Base-by-base conservation (phyloP, 2,113 vertebrate genomes). In the western clawed frog (Xenopus tropicalis) region DNA sequence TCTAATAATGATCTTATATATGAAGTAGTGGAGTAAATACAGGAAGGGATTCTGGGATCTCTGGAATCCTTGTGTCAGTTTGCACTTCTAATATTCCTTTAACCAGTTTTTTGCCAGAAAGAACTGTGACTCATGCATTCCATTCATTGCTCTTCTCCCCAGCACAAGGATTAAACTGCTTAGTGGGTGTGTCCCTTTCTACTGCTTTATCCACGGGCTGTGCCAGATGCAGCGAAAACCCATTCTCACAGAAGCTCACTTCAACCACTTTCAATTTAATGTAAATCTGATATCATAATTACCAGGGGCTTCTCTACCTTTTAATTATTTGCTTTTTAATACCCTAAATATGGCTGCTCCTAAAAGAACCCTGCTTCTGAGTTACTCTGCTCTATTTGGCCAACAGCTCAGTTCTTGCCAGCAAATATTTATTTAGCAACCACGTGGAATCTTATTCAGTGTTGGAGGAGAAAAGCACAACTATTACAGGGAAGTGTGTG, bases 121-220 rank as follows among this genome's bases (percentile, higher is more conserved):
- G 8, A 54, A 19, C 52, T 54, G 52, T 54, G 52, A 54, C 52
- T 54, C 52, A 54, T n/a, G 19, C 52, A 54, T 54, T 54, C 52
- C 52, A 54, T 54, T 54, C 52, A 54, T 54, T 54, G 52, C 52
- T 54, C 8, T 54, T 54, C 52, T 48, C 52, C 19, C 52, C 52
- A 20, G 52, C 52, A n/a, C 52, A 54, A 17, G 52, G 19, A 54
- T 54, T n/a, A 54, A 54, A 54, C 52, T n/a, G 19, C n/a, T 54
- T 17, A 14, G 57, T 59, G 57, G 57, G 57, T 59, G 57, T 24
- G 57, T 20, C 20, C 21, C 57, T 17, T 59, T 59, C 20, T 48
- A 6, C 46, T 23, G 57, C 57, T 23, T 59, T 24, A 59, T 59
- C 57, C 20, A 24, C 20, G 23, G 21, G 11, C 57, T 59, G 21